Evolutionary conservation across 2,113 vertebrate species (phyloP).

Genomic region (Amia ocellicauda): DNA sequence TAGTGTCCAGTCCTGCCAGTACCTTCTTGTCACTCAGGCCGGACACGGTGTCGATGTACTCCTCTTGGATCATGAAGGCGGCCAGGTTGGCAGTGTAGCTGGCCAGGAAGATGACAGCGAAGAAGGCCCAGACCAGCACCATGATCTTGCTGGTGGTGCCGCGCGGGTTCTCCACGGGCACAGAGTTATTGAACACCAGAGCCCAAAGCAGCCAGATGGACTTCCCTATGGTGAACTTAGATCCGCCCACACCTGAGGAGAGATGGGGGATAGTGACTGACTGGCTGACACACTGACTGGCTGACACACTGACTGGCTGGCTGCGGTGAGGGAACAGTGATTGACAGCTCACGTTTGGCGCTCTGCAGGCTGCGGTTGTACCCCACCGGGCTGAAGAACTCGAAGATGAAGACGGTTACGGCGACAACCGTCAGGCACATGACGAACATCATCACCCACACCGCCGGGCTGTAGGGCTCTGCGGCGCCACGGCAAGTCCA

Average conservation of each 20-base stretch:
- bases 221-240: constrained; percentile 90
- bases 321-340: constrained; percentile 13
- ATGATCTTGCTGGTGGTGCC: constrained; percentile 97
- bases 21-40: constrained; percentile 94
- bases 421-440: constrained; percentile 95
- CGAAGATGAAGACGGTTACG: constrained; percentile 92
- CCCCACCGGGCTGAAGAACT: constrained; percentile 87
- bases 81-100: constrained; percentile 94
- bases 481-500: constrained; percentile 1
- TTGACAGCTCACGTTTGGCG: constrained; percentile 76
- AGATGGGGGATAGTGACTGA: neutral
- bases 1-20: neutral
- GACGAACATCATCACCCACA: constrained; percentile 98
- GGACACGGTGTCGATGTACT: constrained; percentile 91
- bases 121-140: constrained; percentile 96
- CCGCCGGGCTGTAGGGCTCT: constrained; percentile 93
- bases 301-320: no score
- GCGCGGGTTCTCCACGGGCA: constrained; percentile 90
- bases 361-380: constrained; percentile 78
- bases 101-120: constrained; percentile 93
- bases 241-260: constrained; percentile 68
- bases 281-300: no score
- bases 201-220: constrained; percentile 87
- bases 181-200: constrained; percentile 93
- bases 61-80: constrained; percentile 95